phyloP scores from a whole-genome alignment of 1,140 invertebrate species.

The Chelonus insularis region DNA sequence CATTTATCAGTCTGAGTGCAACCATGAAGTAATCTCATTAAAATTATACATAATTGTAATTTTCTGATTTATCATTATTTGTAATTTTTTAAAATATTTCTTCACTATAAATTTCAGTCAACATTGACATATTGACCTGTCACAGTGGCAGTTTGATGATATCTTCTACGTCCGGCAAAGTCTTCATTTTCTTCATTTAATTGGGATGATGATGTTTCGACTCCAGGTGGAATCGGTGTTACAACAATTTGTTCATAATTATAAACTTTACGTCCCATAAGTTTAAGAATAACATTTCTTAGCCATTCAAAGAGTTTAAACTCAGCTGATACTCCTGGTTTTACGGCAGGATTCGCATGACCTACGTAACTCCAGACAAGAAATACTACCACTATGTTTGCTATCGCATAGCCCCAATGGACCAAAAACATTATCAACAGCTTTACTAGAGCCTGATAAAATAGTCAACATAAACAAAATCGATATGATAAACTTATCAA shows the following conservation, averaged over 20 bases:
- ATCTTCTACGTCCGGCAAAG: conserved; percentile 85
- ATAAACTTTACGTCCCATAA: conserved; percentile 76
- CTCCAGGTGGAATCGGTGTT: conserved; percentile 79
- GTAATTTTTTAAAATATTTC: too few species aligned
- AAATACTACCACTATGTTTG: conserved; percentile 78
- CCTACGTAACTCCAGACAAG: conserved; percentile 92
- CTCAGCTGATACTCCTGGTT: conserved; percentile 86
- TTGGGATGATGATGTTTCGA: conserved; percentile 80
- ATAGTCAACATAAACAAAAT: conserved; percentile 37
- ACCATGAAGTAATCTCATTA: too few species aligned
- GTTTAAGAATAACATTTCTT: conserved; percentile 71
- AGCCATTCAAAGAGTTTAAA: conserved; percentile 87
- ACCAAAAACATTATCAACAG: conserved; percentile 90
- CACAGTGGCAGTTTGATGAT: conserved; percentile 87
- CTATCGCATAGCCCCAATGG: conserved; percentile 88
- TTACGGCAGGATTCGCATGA: conserved; percentile 89
- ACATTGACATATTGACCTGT: conserved; percentile 73
- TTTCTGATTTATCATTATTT: too few species aligned
- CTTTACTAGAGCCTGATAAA: conserved; percentile 78
- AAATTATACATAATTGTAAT: too few species aligned
- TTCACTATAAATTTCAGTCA: conserved; percentile 49
- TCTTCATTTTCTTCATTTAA: conserved; percentile 95
- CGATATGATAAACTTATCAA: too few species aligned
- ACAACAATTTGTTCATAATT: conserved; percentile 91
- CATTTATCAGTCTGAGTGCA: too few species aligned